A percentile compares a stretch with the other conserved stretches of the same genome.
These are phyloP conservation scores for Luidia sarsii DNA, from an alignment of 53 echinoderm and acorn worm species.

Conservation along the genomic window DNA sequence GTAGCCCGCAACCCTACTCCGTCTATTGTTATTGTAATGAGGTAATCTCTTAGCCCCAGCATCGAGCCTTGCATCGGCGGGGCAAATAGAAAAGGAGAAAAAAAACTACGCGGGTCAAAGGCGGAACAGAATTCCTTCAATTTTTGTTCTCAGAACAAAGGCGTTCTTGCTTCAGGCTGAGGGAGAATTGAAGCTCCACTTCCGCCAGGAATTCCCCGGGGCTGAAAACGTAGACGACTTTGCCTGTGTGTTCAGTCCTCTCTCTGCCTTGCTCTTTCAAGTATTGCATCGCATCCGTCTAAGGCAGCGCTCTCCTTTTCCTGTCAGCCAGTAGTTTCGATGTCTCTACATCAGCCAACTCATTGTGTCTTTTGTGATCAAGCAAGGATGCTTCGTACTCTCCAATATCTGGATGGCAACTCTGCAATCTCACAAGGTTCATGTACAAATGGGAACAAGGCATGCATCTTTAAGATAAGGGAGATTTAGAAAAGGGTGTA, in stretches of 20 bases:
- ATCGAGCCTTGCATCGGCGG: no score
- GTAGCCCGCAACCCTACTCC: neutral
- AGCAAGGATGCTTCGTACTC: no score
- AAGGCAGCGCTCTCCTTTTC: neutral
- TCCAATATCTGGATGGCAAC: no score
- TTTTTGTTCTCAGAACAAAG: constrained; percentile 26
- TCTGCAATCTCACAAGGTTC: no score
- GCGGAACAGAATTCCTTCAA: constrained; percentile 13
- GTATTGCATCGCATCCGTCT: neutral
- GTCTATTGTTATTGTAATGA: constrained; percentile 26
- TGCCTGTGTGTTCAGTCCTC: neutral
- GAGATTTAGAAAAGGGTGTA: no score
- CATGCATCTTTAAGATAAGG: no score
- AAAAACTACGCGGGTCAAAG: constrained; percentile 4
- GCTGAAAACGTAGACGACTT: constrained; percentile 18
- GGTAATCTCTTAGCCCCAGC: constrained; percentile 29
- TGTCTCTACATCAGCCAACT: constrained; percentile 37
- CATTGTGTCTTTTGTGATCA: constrained; percentile 27
- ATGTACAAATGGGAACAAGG: no score
- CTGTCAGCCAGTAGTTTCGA: constrained; percentile 19
- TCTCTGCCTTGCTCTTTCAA: neutral
- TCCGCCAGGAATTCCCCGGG: constrained; percentile 10
- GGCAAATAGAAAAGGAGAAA: no score
- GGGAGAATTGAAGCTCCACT: neutral
- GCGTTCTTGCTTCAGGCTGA: neutral